These are phyloP conservation scores for Apantesis nais DNA, from an alignment of 2,888 invertebrate genomes.

Conservation along the genomic window DNA sequence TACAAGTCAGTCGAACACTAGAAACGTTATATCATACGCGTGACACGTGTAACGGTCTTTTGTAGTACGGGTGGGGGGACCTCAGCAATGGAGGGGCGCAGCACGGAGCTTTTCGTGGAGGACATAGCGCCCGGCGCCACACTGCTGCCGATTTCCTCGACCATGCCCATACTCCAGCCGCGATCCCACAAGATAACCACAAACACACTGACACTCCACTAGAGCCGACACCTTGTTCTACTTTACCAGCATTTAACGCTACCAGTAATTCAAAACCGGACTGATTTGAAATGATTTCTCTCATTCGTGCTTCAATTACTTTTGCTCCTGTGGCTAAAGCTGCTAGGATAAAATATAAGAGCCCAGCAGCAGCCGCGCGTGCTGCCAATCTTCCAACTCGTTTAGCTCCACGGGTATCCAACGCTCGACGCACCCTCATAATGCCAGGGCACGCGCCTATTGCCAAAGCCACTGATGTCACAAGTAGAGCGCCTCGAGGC, in stretches of 20 bases:
- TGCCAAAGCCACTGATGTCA: slow-evolving; percentile 90
- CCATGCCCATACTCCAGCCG: slow-evolving; percentile 89
- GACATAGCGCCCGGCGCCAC: slow-evolving; percentile 84
- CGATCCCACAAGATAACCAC: slow-evolving; percentile 87
- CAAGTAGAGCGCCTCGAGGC: slow-evolving; percentile 87
- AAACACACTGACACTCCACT: slow-evolving; percentile 85
- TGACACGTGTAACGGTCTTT: slow-evolving; percentile 77
- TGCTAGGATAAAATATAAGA: slow-evolving; percentile 91
- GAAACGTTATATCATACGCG: slow-evolving; percentile 63
- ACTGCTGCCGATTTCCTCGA: slow-evolving; percentile 84
- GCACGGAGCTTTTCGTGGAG: slow-evolving; percentile 75
- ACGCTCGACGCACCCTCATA: slow-evolving; percentile 88
- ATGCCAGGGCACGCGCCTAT: slow-evolving; percentile 91
- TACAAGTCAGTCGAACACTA: slow-evolving; percentile 36
- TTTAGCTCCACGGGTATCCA: slow-evolving; percentile 86
- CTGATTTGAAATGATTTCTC: slow-evolving; percentile 66
- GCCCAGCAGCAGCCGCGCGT: slow-evolving; percentile 91
- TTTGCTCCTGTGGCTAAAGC: slow-evolving; percentile 90
- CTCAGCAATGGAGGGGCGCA: slow-evolving; percentile 72
- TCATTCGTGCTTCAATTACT: slow-evolving; percentile 85
- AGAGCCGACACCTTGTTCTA: slow-evolving; percentile 56
- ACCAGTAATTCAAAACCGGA: slow-evolving; percentile 76
- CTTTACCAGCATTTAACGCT: slow-evolving; percentile 75
- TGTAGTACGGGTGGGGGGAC: slow-evolving; percentile 72
- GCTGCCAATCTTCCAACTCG: slow-evolving; percentile 90